Evolutionary conservation across 2,797 vertebrate species (phyloP).

Genomic region (Eptatretus atami): DNA sequence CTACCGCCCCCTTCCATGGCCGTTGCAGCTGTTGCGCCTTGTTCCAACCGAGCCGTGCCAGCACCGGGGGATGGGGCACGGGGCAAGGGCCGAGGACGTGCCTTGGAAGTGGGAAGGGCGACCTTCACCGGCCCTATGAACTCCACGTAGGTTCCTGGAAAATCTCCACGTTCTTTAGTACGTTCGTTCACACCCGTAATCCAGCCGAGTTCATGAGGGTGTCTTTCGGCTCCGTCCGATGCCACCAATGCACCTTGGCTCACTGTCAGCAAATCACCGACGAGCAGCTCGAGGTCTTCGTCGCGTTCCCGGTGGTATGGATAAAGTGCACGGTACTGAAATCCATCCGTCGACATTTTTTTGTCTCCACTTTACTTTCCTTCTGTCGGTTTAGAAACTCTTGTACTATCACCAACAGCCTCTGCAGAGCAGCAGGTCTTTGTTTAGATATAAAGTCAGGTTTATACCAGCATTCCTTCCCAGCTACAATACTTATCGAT

Average conservation of each 20-base stretch:
- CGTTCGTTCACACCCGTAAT: conserved; percentile 29
- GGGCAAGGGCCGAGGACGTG: conserved; percentile 18
- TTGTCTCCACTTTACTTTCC: not conserved
- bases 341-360: conserved; percentile 21
- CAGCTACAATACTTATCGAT: no score
- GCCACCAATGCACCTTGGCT: conserved; percentile 15
- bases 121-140: conserved; percentile 18
- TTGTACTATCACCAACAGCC: no score
- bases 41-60: not conserved
- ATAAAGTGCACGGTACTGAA: conserved; percentile 30
- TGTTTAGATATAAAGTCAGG: no score
- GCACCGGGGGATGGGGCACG: conserved; percentile 13
- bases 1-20: not conserved
- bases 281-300: conserved; percentile 27
- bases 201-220: conserved; percentile 22
- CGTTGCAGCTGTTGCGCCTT: not conserved
- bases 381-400: not conserved
- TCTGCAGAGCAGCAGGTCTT: no score
- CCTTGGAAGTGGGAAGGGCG: conserved; percentile 12
- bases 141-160: conserved; percentile 37
- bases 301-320: conserved; percentile 28
- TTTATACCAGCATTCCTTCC: no score
- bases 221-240: conserved; percentile 28
- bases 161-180: conserved; percentile 31
- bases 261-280: conserved; percentile 27